Conservation (phyloP, 2,113 vertebrate genomes). For the Pterophyllum scalare region DNA sequence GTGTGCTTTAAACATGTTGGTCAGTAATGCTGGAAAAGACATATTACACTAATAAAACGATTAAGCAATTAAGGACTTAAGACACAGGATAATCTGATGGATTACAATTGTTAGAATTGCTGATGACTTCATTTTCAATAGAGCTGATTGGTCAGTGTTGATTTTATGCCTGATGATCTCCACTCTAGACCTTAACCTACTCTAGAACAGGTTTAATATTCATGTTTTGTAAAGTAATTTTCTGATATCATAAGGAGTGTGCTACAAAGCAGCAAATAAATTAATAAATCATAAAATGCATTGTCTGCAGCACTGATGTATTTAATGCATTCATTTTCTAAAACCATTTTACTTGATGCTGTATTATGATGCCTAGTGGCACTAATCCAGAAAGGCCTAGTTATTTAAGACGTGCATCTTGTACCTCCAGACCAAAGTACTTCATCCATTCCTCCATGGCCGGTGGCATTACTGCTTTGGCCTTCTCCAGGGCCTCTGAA, state of each 20-base stretch:
- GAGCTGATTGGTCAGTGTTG: not conserved
- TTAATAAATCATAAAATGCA: not conserved
- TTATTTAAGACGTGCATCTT: not conserved
- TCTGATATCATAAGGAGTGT: not conserved
- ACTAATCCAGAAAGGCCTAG: not conserved
- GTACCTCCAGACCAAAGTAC: slow-evolving; percentile 90
- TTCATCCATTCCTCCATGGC: slow-evolving; percentile 89
- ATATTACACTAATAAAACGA: too few species aligned
- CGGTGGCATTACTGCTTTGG: slow-evolving; percentile 82
- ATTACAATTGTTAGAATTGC: not conserved
- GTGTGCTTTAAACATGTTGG: not conserved
- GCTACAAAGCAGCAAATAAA: not conserved
- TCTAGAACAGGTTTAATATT: not conserved
- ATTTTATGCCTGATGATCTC: not conserved
- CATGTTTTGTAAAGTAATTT: not conserved
- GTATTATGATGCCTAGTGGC: not conserved
- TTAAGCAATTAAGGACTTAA: not conserved
- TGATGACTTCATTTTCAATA: not conserved
- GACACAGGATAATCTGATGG: not conserved
- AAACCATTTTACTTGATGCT: not conserved
- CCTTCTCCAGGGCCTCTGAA: slow-evolving; percentile 85
- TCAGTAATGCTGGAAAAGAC: not conserved
- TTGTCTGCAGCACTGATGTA: not conserved
- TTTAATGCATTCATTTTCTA: not conserved
- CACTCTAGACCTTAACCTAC: not conserved